Evolutionary conservation across 2,113 vertebrate species (phyloP), one percentile per base, ranked within the genome.

Genomic region (Sphaerodactylus townsendi): DNA sequence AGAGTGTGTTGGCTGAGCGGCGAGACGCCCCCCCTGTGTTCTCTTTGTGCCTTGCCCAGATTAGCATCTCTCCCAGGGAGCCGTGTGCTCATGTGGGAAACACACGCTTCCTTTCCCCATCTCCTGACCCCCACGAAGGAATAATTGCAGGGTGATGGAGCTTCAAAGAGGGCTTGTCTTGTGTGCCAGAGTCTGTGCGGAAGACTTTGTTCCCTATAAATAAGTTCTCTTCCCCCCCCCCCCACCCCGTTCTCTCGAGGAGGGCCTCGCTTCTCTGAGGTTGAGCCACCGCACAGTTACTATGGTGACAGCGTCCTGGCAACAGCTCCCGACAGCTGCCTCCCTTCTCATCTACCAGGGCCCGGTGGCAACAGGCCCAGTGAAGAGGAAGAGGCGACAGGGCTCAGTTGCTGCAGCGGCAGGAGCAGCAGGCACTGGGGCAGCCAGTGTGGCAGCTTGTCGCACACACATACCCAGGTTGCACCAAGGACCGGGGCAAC

Each of bases 291-390:
- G 87, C 89, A 39, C 70, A n/a, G 91, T 94, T 88, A 66, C 92
- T 86, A 92, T 93, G 86, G 90, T 9, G 91, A 94, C 92, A 78
- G 93, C 92, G 91, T 94, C 92, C 91, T 92, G 92, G 93, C 93
- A 94, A 92, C 93, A 1, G 85, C 89, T 82, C 86, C 84, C 84
- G 85, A 73, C 80, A 72, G 80, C 80, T 30, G 46, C 28, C 44
- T 44, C 19, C 28, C 21, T 77, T 37, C 91, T 85, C 89, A 46
- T 82, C 91, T 87, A 74, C 79, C 88, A 80, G 87, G 53, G 89
- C 88, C 87, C 78, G 62, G 88, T 80, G 88, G 73, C 90, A 37
- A 28, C 81, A 81, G 46, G 87, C 85, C 72, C 53, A 28, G 48
- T 71, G 56, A 56, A 17, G 25, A 64, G 77, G 59, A 33, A 78